Evolutionary conservation across 1,140 invertebrate genomes (phyloP).

Genomic region (Batillaria attramentaria): DNA sequence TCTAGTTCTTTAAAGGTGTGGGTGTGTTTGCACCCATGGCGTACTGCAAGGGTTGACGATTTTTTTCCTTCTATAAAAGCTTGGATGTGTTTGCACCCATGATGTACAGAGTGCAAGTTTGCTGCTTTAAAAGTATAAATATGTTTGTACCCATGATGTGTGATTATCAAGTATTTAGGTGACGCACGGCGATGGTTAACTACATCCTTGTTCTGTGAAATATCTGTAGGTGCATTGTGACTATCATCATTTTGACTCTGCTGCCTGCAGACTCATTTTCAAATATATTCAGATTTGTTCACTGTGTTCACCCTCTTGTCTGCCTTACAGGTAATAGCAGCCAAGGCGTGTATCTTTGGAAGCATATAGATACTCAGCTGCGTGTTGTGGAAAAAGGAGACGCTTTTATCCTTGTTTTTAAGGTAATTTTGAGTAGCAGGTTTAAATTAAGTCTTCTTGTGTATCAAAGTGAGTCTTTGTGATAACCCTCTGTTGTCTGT

Average conservation of each 20-base stretch:
- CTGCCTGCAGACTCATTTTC: too few relatives aligned
- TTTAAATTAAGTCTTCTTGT: background rate
- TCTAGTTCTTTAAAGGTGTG: too few relatives aligned
- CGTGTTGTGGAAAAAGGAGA: slow-evolving; percentile 25
- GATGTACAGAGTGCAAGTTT: too few relatives aligned
- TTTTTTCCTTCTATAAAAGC: too few relatives aligned
- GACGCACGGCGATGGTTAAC: background rate
- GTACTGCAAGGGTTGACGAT: too few relatives aligned
- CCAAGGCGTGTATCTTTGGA: slow-evolving; percentile 50
- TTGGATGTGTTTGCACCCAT: background rate
- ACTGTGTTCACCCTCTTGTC: background rate
- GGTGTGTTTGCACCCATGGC: too few relatives aligned
- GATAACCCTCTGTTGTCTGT: background rate
- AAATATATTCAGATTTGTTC: background rate
- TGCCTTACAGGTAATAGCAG: slow-evolving; percentile 48
- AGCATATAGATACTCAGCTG: slow-evolving; percentile 51
- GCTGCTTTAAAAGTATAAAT: background rate
- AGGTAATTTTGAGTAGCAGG: slow-evolving; percentile 41
- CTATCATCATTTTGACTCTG: background rate
- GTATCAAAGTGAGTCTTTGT: background rate
- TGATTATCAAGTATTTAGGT: background rate
- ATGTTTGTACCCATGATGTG: background rate
- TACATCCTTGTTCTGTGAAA: background rate
- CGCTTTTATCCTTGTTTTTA: slow-evolving; percentile 47
- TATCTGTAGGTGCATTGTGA: background rate